Base-by-base conservation (phyloP, 2,797 vertebrate genomes). In the Hippoglossus hippoglossus region DNA sequence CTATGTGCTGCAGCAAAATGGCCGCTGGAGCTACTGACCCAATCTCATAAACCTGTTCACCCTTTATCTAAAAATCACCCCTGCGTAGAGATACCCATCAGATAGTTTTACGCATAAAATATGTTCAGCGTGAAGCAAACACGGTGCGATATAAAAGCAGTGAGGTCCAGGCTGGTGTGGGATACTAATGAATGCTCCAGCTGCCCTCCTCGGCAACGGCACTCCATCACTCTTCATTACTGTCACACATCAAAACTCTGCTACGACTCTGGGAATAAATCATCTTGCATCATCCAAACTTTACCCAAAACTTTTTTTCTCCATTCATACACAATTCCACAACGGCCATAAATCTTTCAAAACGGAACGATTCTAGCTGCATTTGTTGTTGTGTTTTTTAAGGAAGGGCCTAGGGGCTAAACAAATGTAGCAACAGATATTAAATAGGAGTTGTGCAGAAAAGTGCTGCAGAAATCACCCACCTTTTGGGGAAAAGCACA, bases 171-270 rank as follows among this genome's bases (percentile, higher is more conserved):
- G 91, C 95, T 95, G 94, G 92, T 94, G 95, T 95, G 87, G 84
- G 87, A 79, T 74, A 96, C 94, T 97, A 97, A 97, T 96, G 96
- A 97, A 97, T 96, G 96, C 95, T 95, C 95, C 96, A 97, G 96
- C 96, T 96, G 96, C 96, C 96, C 95, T 96, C 94, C 95, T 95
- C 95, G 95, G 96, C 95, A 94, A 94, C 95, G 96, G 94, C 94
- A 95, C 96, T 97, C 96, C 97, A 98, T 98, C 97, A 98, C 96
- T 98, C 97, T 97, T 98, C 96, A 99, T 98, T 98, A 97, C 96
- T 97, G 97, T 98, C 97, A 99, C 96, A 96, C 95, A 97, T 95
- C 94, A 96, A 92, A 96, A 97, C 95, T 96, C 95, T 95, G 93
- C 95, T 91, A 95, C 95, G 92, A 93, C 93, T 79, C 91, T 92